phyloP scores from a whole-genome alignment of 2,888 invertebrate species.

The Epicampocera succincta region DNA sequence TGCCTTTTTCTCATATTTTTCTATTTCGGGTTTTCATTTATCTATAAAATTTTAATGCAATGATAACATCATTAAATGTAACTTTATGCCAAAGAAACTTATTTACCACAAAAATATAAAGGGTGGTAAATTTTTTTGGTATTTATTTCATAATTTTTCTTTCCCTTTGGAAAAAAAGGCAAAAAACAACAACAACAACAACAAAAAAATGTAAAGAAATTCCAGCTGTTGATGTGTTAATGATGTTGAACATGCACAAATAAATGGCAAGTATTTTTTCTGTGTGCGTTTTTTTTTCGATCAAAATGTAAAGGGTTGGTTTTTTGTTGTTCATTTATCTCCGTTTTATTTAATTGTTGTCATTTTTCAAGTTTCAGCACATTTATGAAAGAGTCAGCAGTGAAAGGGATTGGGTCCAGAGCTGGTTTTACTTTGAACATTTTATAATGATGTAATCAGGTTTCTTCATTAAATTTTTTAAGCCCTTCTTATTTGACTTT shows the following conservation, averaged over 20 bases:
- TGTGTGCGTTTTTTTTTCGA: background rate
- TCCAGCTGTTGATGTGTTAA: conserved; percentile 69
- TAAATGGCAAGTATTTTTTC: conserved; percentile 19
- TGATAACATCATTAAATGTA: conserved; percentile 66
- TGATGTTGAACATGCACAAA: conserved; percentile 65
- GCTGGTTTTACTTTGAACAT: background rate
- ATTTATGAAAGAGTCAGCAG: conserved; percentile 35
- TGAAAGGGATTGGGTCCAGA: background rate
- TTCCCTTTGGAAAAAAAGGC: background rate
- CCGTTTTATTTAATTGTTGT: conserved; percentile 41
- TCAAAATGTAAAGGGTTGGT: conserved; percentile 44
- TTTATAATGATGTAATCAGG: background rate
- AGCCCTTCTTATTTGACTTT: background rate
- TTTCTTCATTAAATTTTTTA: too few relatives aligned
- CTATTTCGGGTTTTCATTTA: conserved; percentile 23
- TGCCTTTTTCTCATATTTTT: background rate
- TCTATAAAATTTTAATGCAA: conserved; percentile 58
- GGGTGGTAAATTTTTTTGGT: conserved; percentile 8
- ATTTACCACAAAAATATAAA: conserved; percentile 37
- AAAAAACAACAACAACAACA: background rate
- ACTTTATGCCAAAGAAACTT: conserved; percentile 34
- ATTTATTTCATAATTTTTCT: conserved; percentile 22
- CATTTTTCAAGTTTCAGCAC: conserved; percentile 1
- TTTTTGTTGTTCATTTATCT: conserved; percentile 36
- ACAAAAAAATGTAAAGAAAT: too few relatives aligned